Conservation (phyloP, 2,113 vertebrate species). For the Scytalopus superciliaris region DNA sequence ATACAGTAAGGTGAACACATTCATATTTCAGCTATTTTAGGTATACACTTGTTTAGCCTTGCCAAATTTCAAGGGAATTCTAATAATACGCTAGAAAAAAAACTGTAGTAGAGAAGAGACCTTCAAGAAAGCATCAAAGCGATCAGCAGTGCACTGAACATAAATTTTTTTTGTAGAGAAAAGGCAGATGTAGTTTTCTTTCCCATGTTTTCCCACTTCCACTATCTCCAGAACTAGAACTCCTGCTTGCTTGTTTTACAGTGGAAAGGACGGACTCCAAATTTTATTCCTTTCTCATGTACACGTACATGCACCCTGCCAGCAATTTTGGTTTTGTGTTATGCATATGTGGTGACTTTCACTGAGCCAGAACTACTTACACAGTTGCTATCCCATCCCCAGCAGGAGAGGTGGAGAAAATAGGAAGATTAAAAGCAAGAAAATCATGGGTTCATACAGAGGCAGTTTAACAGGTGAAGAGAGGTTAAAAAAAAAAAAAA, state of each 20-base stretch:
- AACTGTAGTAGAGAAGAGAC: neutral
- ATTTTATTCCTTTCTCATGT: neutral
- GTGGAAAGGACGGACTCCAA: neutral
- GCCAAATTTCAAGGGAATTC: neutral
- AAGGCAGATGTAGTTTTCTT: neutral
- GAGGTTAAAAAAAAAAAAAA: neutral
- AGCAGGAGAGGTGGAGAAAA: neutral
- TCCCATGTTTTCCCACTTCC: neutral
- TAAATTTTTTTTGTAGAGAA: neutral
- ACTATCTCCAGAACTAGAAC: neutral
- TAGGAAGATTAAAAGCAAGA: neutral
- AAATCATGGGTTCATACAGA: neutral
- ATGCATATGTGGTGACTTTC: neutral
- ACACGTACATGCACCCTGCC: fast-evolving
- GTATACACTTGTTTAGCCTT: neutral
- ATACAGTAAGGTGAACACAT: neutral
- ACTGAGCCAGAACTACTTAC: neutral
- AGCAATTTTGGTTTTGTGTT: neutral
- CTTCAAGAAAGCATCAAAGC: neutral
- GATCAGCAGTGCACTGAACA: neutral
- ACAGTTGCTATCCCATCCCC: neutral
- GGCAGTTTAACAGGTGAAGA: neutral
- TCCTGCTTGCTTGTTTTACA: neutral
- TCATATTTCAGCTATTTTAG: neutral
- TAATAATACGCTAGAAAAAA: neutral